A percentile compares a stretch with the other conserved stretches of the same genome.
Conservation (phyloP, 2,888 invertebrate genomes). For the Conchocele bisecta region DNA sequence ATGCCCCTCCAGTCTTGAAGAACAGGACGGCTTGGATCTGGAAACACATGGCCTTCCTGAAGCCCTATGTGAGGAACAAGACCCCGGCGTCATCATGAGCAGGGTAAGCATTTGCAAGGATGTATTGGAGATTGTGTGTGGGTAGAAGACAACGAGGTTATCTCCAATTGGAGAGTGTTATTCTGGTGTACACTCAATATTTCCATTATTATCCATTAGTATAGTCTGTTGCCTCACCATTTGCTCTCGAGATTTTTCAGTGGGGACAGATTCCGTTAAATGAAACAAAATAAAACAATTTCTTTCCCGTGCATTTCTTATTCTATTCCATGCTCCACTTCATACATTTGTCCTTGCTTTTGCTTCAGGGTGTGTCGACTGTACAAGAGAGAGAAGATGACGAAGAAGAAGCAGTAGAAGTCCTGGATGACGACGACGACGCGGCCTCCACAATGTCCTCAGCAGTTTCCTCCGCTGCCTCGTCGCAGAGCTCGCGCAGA, state of each 20-base stretch:
- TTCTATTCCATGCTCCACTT: background rate
- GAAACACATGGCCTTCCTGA: too few relatives aligned
- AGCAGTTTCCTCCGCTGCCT: background rate
- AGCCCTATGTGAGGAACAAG: too few relatives aligned
- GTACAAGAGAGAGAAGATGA: slow-evolving; percentile 5
- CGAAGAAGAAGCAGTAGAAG: background rate
- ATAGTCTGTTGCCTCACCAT: too few relatives aligned
- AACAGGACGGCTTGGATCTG: too few relatives aligned
- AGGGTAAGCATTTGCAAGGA: too few relatives aligned
- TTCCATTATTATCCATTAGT: too few relatives aligned
- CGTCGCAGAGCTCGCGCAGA: slow-evolving; percentile 1
- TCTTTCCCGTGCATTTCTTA: background rate
- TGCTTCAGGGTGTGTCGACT: background rate
- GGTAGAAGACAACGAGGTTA: too few relatives aligned
- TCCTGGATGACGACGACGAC: background rate
- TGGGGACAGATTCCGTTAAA: background rate
- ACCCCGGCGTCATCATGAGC: too few relatives aligned
- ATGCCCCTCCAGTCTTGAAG: too few relatives aligned
- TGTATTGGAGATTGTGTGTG: too few relatives aligned
- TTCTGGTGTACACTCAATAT: too few relatives aligned
- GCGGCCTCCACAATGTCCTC: slow-evolving; percentile 11
- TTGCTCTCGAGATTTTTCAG: background rate
- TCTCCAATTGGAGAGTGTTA: too few relatives aligned
- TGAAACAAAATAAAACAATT: background rate
- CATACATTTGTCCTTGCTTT: background rate